Evolutionary conservation across 1,140 invertebrate genomes (phyloP), one percentile per base, ranked within the genome.

Genomic region (Chrysoperla carnea): DNA sequence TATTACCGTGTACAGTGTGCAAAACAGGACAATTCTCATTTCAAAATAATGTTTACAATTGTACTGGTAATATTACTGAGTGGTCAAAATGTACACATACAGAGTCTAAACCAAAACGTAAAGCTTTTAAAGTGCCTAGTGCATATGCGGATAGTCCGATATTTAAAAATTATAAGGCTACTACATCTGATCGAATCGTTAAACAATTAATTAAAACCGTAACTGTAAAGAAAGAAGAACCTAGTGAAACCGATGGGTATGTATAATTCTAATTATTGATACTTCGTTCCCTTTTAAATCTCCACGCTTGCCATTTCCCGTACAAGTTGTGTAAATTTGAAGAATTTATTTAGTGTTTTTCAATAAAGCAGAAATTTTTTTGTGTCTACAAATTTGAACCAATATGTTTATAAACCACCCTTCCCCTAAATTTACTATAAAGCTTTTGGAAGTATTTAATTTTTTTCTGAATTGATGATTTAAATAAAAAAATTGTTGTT

Each of bases 21-120:
- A 75, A 76, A 43, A 58, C 66, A 29, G 81, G 81, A 8, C 78
- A 88, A 53, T 67, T 90, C 11, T 55, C 69, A 40, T 81, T 76
- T 46, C 72, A 73, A 42, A 81, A 78, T 50, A 75, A 76, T 14
- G 82, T 81, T 1, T 94, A 93, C 54, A 63, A 70, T 46, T 94
- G 90, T 55, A 58, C 57, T 42, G 93, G 92, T 36, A 66, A 82
- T 59, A 50, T 92, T 29, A 81, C 78, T 15, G 92, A 93, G 59
- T 98, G 90, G 86, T 81, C 84, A 1, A 88, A 85, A 61, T 98
- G 94, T 60, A 67, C 71, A 36, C 76, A 80, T 49, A 54, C 76
- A 7, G 75, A 76, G 0, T 72, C 75, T 50, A 69, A 78, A 14
- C 92, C 93, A 6, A 69, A 79, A 51, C 64, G 87, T 41, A 70